Base-by-base conservation (phyloP, 2,113 vertebrate genomes). In the Anolis sagrei region DNA sequence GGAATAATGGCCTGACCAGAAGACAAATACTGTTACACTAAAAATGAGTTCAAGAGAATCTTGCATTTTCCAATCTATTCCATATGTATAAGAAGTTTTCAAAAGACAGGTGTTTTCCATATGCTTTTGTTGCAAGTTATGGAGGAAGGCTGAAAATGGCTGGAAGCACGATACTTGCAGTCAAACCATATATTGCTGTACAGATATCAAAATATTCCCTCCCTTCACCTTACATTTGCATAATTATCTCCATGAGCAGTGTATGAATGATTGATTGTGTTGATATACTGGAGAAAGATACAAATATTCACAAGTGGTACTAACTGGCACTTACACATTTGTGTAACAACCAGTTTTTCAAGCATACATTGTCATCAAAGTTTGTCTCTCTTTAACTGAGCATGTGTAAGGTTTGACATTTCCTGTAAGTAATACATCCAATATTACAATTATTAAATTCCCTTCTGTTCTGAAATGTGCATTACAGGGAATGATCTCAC, bases 131-230 rank as follows among this genome's bases (percentile, higher is more conserved):
- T 91, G 88, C 86, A 89, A 32, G 86, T 90, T 86, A 85, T 91
- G 89, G 90, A 90, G 80, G 86, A 87, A 89, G 69, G 76, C 70
- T 86, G 44, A 82, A 86, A 87, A 86, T 87, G 85, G 73, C 88
- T 92, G 92, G 83, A 80, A 92, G 88, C 93, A 93, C 79, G 91
- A 84, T 90, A 87, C 79, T 9, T 81, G 16, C 62, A 66, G 44
- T 79, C 89, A 91, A 92, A 88, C 86, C 80, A 88, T 84, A 92
- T 87, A 88, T 81, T 86, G n/a, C 64, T 91, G 89, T 92, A 89
- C 82, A 83, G 51, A 79, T 90, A 87, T 87, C 84, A 78, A 90
- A 91, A 82, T 85, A 74, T 90, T 91, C 87, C 62, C 23, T 64
- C 7, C 23, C 19, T 64, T 27, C 62, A 64, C 62, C 16, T 2